Conservation (phyloP, 2,113 vertebrate genomes). For the Albula goreensis region DNA sequence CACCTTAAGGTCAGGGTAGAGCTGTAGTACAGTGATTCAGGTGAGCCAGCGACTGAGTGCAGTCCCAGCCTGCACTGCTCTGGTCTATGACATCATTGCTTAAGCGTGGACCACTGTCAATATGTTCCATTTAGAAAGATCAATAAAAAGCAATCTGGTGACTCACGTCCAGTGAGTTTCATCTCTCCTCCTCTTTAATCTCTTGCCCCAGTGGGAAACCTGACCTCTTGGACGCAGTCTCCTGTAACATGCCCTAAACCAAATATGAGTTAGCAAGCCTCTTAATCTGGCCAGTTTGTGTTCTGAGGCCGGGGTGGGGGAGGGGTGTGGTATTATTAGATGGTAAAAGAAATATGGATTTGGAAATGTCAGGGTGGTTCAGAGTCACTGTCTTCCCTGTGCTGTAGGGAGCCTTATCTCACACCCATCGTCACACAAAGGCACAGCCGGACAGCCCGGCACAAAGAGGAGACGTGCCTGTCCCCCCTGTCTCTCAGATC, state of each 20-base stretch:
- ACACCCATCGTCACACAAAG: not conserved
- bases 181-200: conserved; percentile 65
- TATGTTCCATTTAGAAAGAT: conserved; percentile 17
- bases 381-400: conserved; percentile 8
- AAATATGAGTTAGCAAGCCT: conserved; percentile 19
- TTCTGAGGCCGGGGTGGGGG: conserved; percentile 17
- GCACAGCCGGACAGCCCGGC: not conserved
- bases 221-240: not conserved
- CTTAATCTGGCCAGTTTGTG: not conserved
- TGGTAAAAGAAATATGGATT: conserved; percentile 40
- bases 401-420: not conserved
- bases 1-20: not conserved
- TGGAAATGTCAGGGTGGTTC: conserved; percentile 41
- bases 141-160: conserved; percentile 34
- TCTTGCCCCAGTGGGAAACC: conserved; percentile 73
- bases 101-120: not conserved
- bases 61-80: not conserved
- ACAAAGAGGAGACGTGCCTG: not conserved
- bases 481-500: not conserved
- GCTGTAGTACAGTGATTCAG: not conserved
- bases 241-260: not conserved
- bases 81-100: conserved; percentile 20
- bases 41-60: not conserved
- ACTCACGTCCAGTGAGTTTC: not conserved
- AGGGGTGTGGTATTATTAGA: conserved; percentile 30